phyloP scores from a whole-genome alignment of 2,113 vertebrate genomes.

The Mohoua ochrocephala region DNA sequence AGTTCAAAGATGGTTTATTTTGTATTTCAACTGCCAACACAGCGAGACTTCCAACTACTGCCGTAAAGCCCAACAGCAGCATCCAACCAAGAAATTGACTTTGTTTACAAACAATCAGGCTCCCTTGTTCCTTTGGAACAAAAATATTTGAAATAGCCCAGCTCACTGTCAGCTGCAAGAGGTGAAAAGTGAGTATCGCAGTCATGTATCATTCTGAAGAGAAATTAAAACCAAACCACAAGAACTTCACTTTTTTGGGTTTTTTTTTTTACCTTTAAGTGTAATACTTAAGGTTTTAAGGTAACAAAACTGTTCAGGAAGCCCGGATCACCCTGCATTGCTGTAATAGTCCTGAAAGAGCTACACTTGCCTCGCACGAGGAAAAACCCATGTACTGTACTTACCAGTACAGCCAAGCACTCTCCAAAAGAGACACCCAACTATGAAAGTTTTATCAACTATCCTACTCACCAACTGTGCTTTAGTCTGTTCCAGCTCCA shows the following conservation, averaged over 20 bases:
- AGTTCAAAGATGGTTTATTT: not conserved
- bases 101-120: not conserved
- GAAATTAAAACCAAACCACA: not conserved
- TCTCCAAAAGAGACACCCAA: not conserved
- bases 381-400: not conserved
- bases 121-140: not conserved
- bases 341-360: not conserved
- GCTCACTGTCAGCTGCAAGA: not conserved
- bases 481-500: slow-evolving; percentile 98
- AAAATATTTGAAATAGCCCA: not conserved
- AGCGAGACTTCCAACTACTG: not conserved
- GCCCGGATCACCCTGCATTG: not conserved
- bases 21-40: not conserved
- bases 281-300: not conserved
- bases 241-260: not conserved
- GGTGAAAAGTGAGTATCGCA: not conserved
- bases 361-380: not conserved
- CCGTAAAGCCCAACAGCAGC: rapidly evolving
- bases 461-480: slow-evolving; percentile 89
- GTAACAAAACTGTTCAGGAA: not conserved
- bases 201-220: not conserved
- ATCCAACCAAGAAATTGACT: not conserved
- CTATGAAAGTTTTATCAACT: not conserved
- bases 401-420: not conserved
- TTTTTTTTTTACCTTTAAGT: not conserved